Conservation (phyloP, 2,888 invertebrate genomes). For the Tryphoninae sp. region DNA sequence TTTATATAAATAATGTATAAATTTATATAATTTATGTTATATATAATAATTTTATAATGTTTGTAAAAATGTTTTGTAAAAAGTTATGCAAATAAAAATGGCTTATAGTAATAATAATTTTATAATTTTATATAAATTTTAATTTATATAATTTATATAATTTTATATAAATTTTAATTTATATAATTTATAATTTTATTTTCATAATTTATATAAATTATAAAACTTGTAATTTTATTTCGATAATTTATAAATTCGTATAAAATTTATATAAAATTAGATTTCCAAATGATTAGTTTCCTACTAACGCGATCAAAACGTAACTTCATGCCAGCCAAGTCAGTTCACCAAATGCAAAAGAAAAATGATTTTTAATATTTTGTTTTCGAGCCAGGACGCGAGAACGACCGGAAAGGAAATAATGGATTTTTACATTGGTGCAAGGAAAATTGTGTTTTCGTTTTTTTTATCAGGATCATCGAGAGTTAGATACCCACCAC, state of each 20-base stretch:
- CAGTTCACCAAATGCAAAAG: conserved; percentile 3
- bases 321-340: conserved; percentile 44
- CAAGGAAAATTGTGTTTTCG: conserved; percentile 57
- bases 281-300: conserved; percentile 24
- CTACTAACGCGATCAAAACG: conserved; percentile 48
- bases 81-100: no score
- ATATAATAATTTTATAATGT: no score
- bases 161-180: not conserved
- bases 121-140: no score
- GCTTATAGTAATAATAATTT: no score
- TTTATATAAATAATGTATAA: no score
- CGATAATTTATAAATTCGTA: no score
- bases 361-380: not conserved
- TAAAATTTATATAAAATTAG: no score
- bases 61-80: no score
- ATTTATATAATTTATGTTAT: no score
- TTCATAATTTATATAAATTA: no score
- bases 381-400: not conserved
- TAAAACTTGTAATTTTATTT: no score
- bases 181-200: no score
- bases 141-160: not conserved
- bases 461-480: conserved; percentile 61
- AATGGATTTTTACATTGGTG: conserved; percentile 38
- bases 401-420: conserved; percentile 45
- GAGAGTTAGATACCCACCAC: conserved; percentile 77